These are phyloP conservation scores for Acipenser oxyrinchus DNA, from an alignment of 2,797 vertebrate species.

Conservation along the genomic window DNA sequence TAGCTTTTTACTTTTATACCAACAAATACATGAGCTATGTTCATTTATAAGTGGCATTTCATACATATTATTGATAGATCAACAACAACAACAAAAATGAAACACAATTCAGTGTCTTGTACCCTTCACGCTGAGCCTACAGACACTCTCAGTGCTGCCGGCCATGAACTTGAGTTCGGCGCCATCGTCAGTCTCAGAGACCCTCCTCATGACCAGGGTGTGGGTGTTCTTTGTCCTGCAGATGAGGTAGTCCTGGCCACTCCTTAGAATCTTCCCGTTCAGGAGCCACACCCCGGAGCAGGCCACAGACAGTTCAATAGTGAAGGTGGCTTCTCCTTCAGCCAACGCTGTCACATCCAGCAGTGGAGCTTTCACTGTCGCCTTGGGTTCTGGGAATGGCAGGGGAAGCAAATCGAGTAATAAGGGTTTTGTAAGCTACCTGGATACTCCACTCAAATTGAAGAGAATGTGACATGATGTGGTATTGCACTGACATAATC, in stretches of 20 bases:
- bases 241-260: conserved; percentile 68
- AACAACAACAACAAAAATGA: no score
- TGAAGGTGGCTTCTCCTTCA: conserved; percentile 74
- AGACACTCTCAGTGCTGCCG: conserved; percentile 65
- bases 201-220: conserved; percentile 64
- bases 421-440: no score
- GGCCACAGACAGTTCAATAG: conserved; percentile 68
- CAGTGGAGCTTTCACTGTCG: conserved; percentile 71
- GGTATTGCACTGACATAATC: no score
- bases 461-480: no score
- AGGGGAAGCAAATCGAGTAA: no score
- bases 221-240: conserved; percentile 68
- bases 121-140: conserved; percentile 77
- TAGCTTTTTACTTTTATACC: no score
- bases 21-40: no score
- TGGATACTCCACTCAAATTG: no score
- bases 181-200: conserved; percentile 62
- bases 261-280: conserved; percentile 66
- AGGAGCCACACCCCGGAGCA: conserved; percentile 80
- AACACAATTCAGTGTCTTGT: conserved; percentile 18
- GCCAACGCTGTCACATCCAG: conserved; percentile 45
- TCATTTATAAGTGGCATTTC: no score
- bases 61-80: no score
- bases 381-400: conserved; percentile 60
- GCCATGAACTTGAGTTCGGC: conserved; percentile 78